Evolutionary conservation across 2,797 vertebrate species (phyloP).

Genomic region (Huso huso): DNA sequence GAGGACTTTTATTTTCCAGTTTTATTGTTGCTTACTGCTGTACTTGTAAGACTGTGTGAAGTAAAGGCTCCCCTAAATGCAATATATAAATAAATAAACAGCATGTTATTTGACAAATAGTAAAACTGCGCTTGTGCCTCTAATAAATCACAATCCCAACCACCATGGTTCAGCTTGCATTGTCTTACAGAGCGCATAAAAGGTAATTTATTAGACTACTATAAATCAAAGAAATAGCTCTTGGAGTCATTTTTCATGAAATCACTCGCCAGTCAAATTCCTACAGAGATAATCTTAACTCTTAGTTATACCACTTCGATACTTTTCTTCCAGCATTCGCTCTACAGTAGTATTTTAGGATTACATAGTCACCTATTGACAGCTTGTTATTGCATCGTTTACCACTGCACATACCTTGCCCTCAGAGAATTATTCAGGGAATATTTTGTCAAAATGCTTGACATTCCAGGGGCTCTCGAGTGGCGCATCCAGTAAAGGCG

Average conservation of each 20-base stretch:
- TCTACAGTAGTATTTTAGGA: neutral
- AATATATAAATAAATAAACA: too few species aligned
- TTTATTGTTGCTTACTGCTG: too few species aligned
- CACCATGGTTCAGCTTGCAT: too few species aligned
- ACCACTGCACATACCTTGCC: neutral
- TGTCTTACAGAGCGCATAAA: neutral
- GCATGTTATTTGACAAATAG: too few species aligned
- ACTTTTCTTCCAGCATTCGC: too few species aligned
- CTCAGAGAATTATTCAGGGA: neutral
- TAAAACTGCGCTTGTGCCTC: too few species aligned
- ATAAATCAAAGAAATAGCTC: neutral
- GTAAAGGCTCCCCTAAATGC: too few species aligned
- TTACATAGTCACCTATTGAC: neutral
- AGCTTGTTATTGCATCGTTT: conserved; percentile 8
- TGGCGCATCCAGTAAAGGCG: too few species aligned
- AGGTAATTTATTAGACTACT: conserved; percentile 9
- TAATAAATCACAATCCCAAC: too few species aligned
- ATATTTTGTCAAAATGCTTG: neutral
- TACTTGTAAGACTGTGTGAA: too few species aligned
- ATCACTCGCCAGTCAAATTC: conserved; percentile 8
- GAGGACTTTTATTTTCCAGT: too few species aligned
- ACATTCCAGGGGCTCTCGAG: too few species aligned
- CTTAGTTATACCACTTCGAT: conserved; percentile 7
- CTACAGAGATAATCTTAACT: conserved; percentile 1
- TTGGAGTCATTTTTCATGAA: conserved; percentile 1